Evolutionary conservation across 2,797 vertebrate species (phyloP).

Genomic region (Eutrigla gurnardus): DNA sequence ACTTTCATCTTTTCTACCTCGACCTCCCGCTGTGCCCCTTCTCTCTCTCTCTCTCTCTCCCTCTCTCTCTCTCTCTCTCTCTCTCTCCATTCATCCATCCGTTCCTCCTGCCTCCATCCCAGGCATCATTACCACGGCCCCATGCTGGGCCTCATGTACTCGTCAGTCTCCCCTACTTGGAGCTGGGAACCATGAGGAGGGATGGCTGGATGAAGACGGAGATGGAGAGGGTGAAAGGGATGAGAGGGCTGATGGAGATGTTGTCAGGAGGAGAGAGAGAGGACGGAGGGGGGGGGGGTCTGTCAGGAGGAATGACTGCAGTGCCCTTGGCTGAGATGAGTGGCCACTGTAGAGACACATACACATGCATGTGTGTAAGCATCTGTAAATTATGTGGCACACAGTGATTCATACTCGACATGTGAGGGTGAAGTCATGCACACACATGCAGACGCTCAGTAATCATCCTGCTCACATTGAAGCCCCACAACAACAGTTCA

Average conservation of each 20-base stretch:
- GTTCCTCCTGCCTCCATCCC: slow-evolving; percentile 32
- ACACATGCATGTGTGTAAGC: not conserved
- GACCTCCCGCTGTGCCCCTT: slow-evolving; percentile 33
- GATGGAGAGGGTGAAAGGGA: slow-evolving; percentile 15
- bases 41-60: not conserved
- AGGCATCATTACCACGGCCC: slow-evolving; percentile 46
- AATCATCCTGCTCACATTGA: slow-evolving; percentile 5
- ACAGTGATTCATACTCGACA: slow-evolving; percentile 5
- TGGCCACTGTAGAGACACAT: slow-evolving; percentile 2
- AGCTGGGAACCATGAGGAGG: not conserved
- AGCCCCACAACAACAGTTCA: not conserved
- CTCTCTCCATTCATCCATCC: slow-evolving; percentile 2
- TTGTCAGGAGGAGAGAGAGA: slow-evolving; percentile 44
- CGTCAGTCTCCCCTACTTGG: slow-evolving; percentile 13
- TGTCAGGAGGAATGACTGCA: slow-evolving; percentile 50
- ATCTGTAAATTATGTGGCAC: slow-evolving; percentile 15
- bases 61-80: not conserved
- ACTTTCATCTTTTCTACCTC: slow-evolving; percentile 34
- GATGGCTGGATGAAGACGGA: not conserved
- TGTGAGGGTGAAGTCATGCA: not conserved
- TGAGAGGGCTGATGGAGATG: slow-evolving; percentile 28
- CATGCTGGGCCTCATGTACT: slow-evolving; percentile 41
- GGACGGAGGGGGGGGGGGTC: slow-evolving; percentile 5
- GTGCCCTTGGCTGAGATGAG: slow-evolving; percentile 62
- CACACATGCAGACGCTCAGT: not conserved